Evolutionary conservation across 2,797 vertebrate genomes (phyloP), one percentile per base, ranked within the genome.

Genomic region (Girardinus metallicus): DNA sequence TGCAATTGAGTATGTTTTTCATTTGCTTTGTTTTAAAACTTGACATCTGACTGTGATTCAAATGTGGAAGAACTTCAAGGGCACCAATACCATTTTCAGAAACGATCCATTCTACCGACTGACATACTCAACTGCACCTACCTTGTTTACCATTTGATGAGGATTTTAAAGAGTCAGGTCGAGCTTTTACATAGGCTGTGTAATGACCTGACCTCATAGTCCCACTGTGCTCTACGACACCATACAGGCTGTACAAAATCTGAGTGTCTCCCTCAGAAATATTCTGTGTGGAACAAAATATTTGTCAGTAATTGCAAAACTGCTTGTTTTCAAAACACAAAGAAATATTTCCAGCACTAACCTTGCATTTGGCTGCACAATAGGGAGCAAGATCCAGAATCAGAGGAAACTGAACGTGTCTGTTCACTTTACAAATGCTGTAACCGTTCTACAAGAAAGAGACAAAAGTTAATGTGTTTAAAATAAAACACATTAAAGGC

Each of bases 191-290:
- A 6, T 97, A 99, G 1, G 98, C 98, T 1, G 97, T 98, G 91
- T 99, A 99, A 90, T 99, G 99, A 43, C 98, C 98, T 0, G 97
- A 98, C 73, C 97, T 95, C 98, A 99, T 99, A 8, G 98, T 99
- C 43, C 98, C 98, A 1, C 97, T 98, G 87, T 99, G 99, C 85
- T 99, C 98, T 62, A 99, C 98, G 3, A 99, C 94, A 23, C 98
- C 99, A 11, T 99, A 99, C 60, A 99, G 95, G 62, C 96, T 96
- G 90, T 99, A 99, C n/a, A 97, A 87, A n/a, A 98, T 94, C 85
- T 88, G 92, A 6, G 87, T 84, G 13, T 95, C 94, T 71, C 95
- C 97, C 76, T 97, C 96, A 26, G 93, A 80, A 46, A 97, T 90
- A 0, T 96, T 96, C 98, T 99, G 90, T 81, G 80, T 47, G 73